Conservation (phyloP, 2,888 invertebrate species). For the Chloroclysta siterata region DNA sequence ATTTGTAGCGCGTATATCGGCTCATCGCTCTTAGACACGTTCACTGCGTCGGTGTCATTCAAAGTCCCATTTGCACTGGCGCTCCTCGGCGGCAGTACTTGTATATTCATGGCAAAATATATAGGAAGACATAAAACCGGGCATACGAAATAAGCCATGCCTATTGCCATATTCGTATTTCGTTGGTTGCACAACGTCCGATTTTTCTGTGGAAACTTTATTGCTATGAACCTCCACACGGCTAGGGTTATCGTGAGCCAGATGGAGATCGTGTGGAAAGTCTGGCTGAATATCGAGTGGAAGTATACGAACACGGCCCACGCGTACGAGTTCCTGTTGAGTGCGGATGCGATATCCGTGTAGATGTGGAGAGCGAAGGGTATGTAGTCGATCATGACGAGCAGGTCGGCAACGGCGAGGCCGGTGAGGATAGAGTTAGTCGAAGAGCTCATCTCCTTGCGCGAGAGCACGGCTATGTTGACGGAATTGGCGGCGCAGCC, state of each 20-base stretch:
- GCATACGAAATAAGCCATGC: slow-evolving; percentile 91
- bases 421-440: slow-evolving; percentile 97
- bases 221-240: slow-evolving; percentile 95
- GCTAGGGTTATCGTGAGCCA: slow-evolving; percentile 97
- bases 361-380: slow-evolving; percentile 94
- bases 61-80: slow-evolving; percentile 54
- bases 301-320: slow-evolving; percentile 94
- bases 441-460: slow-evolving; percentile 95
- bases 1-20: slow-evolving; percentile 88
- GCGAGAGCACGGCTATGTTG: slow-evolving; percentile 95
- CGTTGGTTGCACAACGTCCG: slow-evolving; percentile 92
- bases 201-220: slow-evolving; percentile 93
- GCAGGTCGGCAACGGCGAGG: slow-evolving; percentile 94
- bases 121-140: slow-evolving; percentile 93
- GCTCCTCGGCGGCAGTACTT: slow-evolving; percentile 60
- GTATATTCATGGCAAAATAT: slow-evolving; percentile 91
- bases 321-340: slow-evolving; percentile 85
- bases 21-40: slow-evolving; percentile 54
- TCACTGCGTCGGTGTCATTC: slow-evolving; percentile 54
- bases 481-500: slow-evolving; percentile 95
- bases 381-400: slow-evolving; percentile 97
- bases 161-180: slow-evolving; percentile 90
- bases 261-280: slow-evolving; percentile 95
- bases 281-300: slow-evolving; percentile 95
- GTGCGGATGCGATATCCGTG: slow-evolving; percentile 82